Base-by-base conservation (phyloP, 2,888 invertebrate species). In the Nebria salina region DNA sequence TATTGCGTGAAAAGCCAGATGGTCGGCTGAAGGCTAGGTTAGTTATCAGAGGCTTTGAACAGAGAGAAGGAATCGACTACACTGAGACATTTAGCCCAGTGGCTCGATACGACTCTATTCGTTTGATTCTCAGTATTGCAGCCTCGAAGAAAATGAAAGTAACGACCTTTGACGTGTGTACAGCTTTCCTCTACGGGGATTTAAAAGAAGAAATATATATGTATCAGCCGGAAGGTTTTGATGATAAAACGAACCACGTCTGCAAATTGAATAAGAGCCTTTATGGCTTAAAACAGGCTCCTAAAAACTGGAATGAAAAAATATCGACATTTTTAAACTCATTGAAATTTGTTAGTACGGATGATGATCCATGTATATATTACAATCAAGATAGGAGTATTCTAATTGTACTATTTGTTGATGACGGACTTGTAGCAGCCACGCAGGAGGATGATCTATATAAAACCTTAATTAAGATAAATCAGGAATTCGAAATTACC, bases 111-210 rank as follows among this genome's bases (percentile, higher is more conserved):
- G 43, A 43, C 8, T 20, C 25, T 6, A 9, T 85, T 79, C 80
- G 84, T 73, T 75, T 84, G 15, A 65, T 85, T 9, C 73, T 85
- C 8, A 83, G 84, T 78, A 65, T 82, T 65, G 83, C 83, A 42
- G 84, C 83, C 9, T 77, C 76, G 26, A 81, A 83, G 6, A 73
- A 77, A 74, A 82, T 84, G 77, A 83, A 83, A 15, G 9, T 84
- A 9, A 73, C 77, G 73, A 83, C 83, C 9, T 85, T 85, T 70
- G 85, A 84, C 79, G 83, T 85, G 0, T 83, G 75, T 25, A 85
- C 85, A 2, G 84, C 84, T 0, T 85, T 85, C 65, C 73, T 85
- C 65, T 66, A 85, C 64, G 84, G 83, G 5, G 75, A 85, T 9
- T 43, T 43, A 43, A 43, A 43, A 9, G 43, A 43, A 9, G 9